Evolutionary conservation across 2,888 invertebrate species (phyloP).

Genomic region (Dexiosoma caninum): DNA sequence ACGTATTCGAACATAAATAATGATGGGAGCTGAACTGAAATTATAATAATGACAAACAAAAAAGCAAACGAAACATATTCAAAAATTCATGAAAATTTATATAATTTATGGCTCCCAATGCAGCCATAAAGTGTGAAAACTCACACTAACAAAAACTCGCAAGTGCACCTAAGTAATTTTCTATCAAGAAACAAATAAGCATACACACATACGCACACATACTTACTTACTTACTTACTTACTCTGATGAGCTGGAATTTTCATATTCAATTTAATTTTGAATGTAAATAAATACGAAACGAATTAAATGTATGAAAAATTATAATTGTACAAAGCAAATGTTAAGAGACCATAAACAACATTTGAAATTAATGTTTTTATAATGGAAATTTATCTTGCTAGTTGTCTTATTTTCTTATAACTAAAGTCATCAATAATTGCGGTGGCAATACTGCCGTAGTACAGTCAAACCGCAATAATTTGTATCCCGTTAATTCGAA

Average conservation of each 20-base stretch:
- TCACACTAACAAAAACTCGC: not conserved
- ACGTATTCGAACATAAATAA: not conserved
- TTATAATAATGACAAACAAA: slow-evolving; percentile 22
- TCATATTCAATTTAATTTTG: slow-evolving; percentile 4
- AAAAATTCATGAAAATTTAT: slow-evolving; percentile 73
- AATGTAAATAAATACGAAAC: slow-evolving; percentile 1
- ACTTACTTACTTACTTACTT: too few species aligned
- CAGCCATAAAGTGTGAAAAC: slow-evolving; percentile 70
- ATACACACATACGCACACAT: too few species aligned
- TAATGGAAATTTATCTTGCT: not conserved
- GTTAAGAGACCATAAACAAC: not conserved
- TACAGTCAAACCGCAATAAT: too few species aligned
- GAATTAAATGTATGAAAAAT: slow-evolving; percentile 22
- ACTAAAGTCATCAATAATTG: slow-evolving; percentile 14
- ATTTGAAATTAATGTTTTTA: slow-evolving; percentile 5
- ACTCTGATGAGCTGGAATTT: too few species aligned
- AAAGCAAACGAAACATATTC: slow-evolving; percentile 51
- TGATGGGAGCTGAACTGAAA: slow-evolving; percentile 20
- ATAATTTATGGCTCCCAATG: slow-evolving; percentile 72
- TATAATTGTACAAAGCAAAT: not conserved
- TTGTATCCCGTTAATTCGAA: too few species aligned
- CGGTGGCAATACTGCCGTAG: too few species aligned
- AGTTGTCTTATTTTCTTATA: not conserved
- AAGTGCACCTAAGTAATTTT: not conserved
- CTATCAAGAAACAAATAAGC: not conserved